These are phyloP conservation scores for Oikopleura dioica DNA, from an alignment of 23 tunicate species.

Conservation along the genomic window DNA sequence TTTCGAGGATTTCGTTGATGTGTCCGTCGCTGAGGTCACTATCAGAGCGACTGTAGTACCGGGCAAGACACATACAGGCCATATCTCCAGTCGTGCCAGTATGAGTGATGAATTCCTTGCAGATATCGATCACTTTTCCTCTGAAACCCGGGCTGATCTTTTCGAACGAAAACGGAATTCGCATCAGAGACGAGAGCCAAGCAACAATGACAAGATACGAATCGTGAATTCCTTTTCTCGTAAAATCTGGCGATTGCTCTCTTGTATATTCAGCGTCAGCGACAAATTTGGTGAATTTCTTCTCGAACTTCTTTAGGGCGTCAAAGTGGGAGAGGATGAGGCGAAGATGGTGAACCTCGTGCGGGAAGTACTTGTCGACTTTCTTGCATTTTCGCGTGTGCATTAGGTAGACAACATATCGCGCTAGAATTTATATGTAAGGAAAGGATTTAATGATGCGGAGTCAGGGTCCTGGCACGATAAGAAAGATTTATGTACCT, in stretches of 20 bases:
- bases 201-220: background rate
- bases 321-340: background rate
- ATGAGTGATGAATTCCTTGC: background rate
- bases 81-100: background rate
- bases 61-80: background rate
- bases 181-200: background rate
- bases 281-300: background rate
- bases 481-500: background rate
- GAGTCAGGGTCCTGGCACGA: background rate
- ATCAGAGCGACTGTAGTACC: background rate
- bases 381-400: background rate
- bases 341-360: background rate
- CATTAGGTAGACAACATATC: too few species aligned
- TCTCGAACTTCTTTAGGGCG: background rate
- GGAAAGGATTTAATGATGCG: too few species aligned
- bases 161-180: slow-evolving; percentile 5
- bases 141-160: background rate
- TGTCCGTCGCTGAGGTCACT: background rate
- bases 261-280: background rate
- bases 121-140: background rate
- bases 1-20: background rate
- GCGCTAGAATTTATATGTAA: too few species aligned
- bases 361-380: background rate
- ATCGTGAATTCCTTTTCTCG: background rate
- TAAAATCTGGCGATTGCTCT: background rate